phyloP scores from a whole-genome alignment of 2,113 vertebrate genomes.

The Jaculus jaculus region DNA sequence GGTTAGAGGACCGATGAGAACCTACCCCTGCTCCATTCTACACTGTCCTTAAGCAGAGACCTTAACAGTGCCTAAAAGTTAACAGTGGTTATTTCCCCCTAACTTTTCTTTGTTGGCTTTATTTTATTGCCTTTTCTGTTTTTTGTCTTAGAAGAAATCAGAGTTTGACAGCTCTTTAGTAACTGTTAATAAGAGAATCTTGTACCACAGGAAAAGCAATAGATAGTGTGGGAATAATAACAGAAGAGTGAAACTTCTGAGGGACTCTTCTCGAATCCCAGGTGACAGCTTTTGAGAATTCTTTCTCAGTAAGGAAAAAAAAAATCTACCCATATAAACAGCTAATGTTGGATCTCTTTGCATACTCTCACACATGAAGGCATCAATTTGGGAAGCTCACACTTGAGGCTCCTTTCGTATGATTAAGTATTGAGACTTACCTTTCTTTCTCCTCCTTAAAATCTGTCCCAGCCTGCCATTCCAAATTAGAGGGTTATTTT shows the following conservation, averaged over 20 bases:
- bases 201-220: constrained; percentile 56
- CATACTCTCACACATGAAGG: background rate
- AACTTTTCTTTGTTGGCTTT: constrained; percentile 48
- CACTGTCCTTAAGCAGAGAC: constrained; percentile 58
- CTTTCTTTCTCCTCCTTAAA: constrained; percentile 9
- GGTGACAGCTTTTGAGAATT: constrained; percentile 32
- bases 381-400: constrained; percentile 2
- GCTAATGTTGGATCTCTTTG: constrained; percentile 42
- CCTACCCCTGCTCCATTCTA: constrained; percentile 36
- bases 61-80: constrained; percentile 72
- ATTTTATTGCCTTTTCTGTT: constrained; percentile 58
- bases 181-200: constrained; percentile 50
- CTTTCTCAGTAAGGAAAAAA: background rate
- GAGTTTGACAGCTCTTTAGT: constrained; percentile 49
- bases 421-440: background rate
- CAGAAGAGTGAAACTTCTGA: background rate
- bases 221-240: constrained; percentile 23
- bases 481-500: constrained; percentile 11
- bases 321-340: background rate
- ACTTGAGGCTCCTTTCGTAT: constrained; percentile 18
- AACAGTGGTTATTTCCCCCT: constrained; percentile 5
- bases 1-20: background rate
- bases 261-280: constrained; percentile 1
- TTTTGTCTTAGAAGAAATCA: constrained; percentile 55
- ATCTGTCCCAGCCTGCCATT: constrained; percentile 43